phyloP scores from a whole-genome alignment of 2,888 invertebrate genomes.

The Dyspetes luteomarginatus region DNA sequence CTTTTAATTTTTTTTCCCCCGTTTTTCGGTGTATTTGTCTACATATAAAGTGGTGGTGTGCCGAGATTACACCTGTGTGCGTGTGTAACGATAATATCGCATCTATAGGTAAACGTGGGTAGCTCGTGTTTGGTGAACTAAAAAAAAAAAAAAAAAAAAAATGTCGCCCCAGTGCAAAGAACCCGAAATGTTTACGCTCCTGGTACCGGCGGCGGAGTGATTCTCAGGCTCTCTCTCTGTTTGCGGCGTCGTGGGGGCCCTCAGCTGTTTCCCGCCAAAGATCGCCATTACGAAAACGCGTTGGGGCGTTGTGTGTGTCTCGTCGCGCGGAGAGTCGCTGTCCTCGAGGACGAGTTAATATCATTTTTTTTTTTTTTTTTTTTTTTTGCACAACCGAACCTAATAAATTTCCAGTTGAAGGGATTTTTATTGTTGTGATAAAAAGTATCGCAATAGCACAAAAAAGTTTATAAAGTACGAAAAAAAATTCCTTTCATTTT shows the following conservation, averaged over 20 bases:
- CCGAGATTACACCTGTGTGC: too few species aligned
- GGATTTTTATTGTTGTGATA: background rate
- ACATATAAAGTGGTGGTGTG: too few species aligned
- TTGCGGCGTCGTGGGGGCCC: constrained; percentile 82
- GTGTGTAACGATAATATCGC: constrained; percentile 6
- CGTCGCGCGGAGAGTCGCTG: constrained; percentile 83
- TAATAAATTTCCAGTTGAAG: constrained; percentile 52
- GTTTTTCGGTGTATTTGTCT: too few species aligned
- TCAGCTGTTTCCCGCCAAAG: constrained; percentile 90
- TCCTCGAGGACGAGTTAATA: constrained; percentile 82
- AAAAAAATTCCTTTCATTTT: too few species aligned
- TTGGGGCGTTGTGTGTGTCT: constrained; percentile 82
- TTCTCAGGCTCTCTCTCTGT: constrained; percentile 59
- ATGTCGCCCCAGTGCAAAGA: constrained; percentile 13
- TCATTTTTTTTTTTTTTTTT: constrained; percentile 9
- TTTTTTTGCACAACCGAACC: constrained; percentile 64
- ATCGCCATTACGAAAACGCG: constrained; percentile 87
- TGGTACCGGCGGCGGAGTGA: constrained; percentile 75
- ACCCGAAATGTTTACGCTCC: constrained; percentile 54
- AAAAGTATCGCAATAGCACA: too few species aligned
- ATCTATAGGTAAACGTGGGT: constrained; percentile 21
- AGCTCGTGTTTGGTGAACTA: constrained; percentile 16
- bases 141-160: constrained; percentile 7
- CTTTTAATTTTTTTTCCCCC: background rate
- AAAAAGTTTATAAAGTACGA: background rate